phyloP scores from a whole-genome alignment of 2,888 invertebrate genomes.

The Physocephala rufipes region DNA sequence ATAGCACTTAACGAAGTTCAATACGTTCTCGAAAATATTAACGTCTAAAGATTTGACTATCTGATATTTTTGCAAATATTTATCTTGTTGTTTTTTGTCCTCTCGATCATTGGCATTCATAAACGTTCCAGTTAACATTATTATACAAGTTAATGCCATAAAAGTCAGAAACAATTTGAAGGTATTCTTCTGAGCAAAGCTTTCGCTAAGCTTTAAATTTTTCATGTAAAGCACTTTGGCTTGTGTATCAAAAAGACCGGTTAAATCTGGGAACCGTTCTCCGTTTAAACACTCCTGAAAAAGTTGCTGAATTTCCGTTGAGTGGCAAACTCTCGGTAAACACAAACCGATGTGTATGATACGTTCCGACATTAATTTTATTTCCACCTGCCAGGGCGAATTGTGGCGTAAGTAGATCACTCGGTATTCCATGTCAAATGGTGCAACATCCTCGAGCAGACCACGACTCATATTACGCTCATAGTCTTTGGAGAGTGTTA shows the following conservation, averaged over 20 bases:
- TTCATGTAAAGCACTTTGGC: conserved; percentile 64
- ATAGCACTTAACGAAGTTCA: conserved; percentile 59
- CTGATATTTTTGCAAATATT: neutral
- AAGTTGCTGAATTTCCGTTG: conserved; percentile 60
- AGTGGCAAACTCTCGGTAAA: conserved; percentile 66
- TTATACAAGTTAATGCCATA: conserved; percentile 50
- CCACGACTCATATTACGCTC: conserved; percentile 63
- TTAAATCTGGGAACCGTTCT: conserved; percentile 56
- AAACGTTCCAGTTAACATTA: conserved; percentile 49
- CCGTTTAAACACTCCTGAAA: conserved; percentile 59
- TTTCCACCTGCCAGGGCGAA: conserved; percentile 66
- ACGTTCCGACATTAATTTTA: conserved; percentile 65
- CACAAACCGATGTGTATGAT: conserved; percentile 69
- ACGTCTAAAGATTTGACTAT: neutral
- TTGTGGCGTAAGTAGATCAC: conserved; percentile 64
- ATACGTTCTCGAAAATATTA: conserved; percentile 45
- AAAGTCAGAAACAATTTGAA: conserved; percentile 56
- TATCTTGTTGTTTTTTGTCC: neutral
- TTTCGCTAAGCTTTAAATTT: conserved; percentile 58
- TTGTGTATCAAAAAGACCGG: conserved; percentile 60
- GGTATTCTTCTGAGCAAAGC: conserved; percentile 59
- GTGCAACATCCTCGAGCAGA: conserved; percentile 60
- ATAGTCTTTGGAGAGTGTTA: conserved; percentile 60
- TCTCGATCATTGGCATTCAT: conserved; percentile 26
- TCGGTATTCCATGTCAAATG: conserved; percentile 65